Evolutionary conservation across 2,113 vertebrate genomes (phyloP).

Genomic region (Pterophyllum scalare): DNA sequence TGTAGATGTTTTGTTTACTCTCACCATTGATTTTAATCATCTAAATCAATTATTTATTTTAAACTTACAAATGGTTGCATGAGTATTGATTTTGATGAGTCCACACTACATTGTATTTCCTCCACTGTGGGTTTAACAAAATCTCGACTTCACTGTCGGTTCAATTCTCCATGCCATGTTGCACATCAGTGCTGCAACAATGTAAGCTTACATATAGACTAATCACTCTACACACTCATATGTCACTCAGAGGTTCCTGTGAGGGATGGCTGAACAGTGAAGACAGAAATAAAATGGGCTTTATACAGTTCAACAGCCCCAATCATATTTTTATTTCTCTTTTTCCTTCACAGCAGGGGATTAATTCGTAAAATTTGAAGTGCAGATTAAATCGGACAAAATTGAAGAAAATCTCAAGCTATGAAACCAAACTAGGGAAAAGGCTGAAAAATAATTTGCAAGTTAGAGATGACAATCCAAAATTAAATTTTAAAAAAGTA

Average conservation of each 20-base stretch:
- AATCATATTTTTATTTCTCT: not conserved
- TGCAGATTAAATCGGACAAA: too few relatives aligned
- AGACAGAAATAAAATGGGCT: not conserved
- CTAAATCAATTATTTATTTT: conserved; percentile 16
- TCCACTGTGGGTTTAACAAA: not conserved
- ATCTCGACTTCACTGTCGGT: fast-evolving
- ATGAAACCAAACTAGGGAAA: too few relatives aligned
- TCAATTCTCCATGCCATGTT: too few relatives aligned
- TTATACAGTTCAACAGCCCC: not conserved
- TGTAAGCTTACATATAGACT: not conserved
- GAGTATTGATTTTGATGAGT: not conserved
- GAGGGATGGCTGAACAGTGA: not conserved
- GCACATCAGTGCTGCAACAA: too few relatives aligned
- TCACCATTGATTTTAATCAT: not conserved
- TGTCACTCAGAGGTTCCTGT: not conserved
- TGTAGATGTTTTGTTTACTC: not conserved
- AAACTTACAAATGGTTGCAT: not conserved
- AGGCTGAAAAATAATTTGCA: too few relatives aligned
- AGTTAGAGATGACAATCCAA: not conserved
- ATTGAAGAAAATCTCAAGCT: too few relatives aligned
- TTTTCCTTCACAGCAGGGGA: too few relatives aligned
- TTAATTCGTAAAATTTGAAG: too few relatives aligned
- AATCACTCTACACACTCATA: not conserved
- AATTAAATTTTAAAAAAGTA: not conserved
- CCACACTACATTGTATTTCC: not conserved